Percentiles rank a stretch among this genome's conserved stretches.
Evolutionary conservation across 2,797 vertebrate species (phyloP).

Genomic region (Lates japonicus): DNA sequence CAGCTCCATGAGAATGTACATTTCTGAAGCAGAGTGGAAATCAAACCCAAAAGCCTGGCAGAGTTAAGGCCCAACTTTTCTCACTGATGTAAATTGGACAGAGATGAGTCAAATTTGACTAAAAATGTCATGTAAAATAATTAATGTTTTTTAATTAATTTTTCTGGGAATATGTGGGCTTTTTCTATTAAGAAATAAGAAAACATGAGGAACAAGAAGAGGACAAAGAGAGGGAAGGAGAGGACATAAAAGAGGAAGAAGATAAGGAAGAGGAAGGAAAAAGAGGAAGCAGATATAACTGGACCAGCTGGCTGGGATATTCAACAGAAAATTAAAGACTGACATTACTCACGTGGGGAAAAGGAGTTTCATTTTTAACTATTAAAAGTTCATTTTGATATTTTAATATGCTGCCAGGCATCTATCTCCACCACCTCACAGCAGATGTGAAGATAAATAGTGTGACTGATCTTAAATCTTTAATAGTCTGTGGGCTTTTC

Average conservation of each 20-base stretch:
- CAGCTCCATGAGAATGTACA: not conserved
- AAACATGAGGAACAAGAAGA: constrained; percentile 4
- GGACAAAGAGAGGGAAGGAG: not conserved
- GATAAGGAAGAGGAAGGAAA: constrained; percentile 9
- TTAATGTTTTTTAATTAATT: too few relatives aligned
- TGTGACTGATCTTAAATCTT: not conserved
- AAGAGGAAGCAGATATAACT: constrained; percentile 20
- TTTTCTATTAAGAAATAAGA: not conserved
- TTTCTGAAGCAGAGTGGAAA: not conserved
- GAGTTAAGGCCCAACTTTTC: not conserved
- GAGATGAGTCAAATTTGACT: not conserved
- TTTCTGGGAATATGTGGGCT: not conserved
- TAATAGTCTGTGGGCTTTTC: not conserved
- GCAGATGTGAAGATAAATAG: not conserved
- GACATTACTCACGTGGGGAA: not conserved
- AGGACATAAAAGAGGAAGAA: not conserved
- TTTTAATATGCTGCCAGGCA: not conserved
- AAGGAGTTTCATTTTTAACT: not conserved
- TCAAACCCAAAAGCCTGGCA: not conserved
- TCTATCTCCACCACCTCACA: not conserved
- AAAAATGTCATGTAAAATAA: not conserved
- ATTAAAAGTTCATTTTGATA: not conserved
- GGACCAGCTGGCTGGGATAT: not conserved
- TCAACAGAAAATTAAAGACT: not conserved
- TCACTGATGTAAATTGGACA: not conserved